Percentiles rank a stretch among this genome's conserved stretches.
These are phyloP conservation scores for Pseudoatta argentina DNA, from an alignment of 1,140 invertebrate species.

Conservation along the genomic window DNA sequence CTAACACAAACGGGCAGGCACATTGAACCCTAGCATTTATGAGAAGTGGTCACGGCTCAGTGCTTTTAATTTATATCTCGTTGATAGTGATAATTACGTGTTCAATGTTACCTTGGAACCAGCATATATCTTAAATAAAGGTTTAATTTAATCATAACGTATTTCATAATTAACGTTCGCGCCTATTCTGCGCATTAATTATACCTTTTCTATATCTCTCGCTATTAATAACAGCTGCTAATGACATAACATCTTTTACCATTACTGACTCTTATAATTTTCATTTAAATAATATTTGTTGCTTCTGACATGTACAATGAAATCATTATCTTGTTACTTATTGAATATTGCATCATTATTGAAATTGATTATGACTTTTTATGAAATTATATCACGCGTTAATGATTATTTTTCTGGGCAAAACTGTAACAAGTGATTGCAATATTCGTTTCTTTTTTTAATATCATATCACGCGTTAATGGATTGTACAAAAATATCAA, in stretches of 20 bases:
- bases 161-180: conserved; percentile 8
- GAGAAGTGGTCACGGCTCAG: conserved; percentile 16
- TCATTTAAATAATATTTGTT: neutral
- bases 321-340: neutral
- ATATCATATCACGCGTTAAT: neutral
- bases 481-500: neutral
- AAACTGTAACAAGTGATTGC: neutral
- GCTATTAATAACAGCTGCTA: neutral
- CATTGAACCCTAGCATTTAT: conserved; percentile 49
- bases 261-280: neutral
- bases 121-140: neutral
- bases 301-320: neutral
- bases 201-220: neutral
- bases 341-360: neutral
- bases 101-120: conserved; percentile 12
- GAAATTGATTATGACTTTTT: too few relatives aligned
- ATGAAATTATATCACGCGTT: neutral
- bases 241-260: neutral
- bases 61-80: conserved; percentile 26
- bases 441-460: neutral
- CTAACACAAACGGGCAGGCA: conserved; percentile 13
- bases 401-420: neutral
- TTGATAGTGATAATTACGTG: conserved; percentile 30
- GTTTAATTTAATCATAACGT: neutral
- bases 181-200: neutral